These are phyloP conservation scores for Cynocephalus volans DNA, from an alignment of 2,113 vertebrate genomes.

Conservation along the genomic window DNA sequence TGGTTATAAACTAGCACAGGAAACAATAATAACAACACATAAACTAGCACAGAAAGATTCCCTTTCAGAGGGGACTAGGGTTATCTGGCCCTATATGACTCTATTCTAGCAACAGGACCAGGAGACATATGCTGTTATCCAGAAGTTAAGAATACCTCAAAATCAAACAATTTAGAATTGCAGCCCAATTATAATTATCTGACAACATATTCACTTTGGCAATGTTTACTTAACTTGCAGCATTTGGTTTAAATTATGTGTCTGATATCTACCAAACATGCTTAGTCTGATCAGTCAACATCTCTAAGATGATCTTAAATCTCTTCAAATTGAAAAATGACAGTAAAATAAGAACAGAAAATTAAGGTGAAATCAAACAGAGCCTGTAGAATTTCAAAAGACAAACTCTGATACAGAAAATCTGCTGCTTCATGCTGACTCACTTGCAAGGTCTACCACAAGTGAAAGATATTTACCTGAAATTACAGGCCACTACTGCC, in stretches of 20 bases:
- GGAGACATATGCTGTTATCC: neutral
- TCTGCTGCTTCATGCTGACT: slow-evolving; percentile 18
- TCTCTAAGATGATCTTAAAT: neutral
- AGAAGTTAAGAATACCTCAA: neutral
- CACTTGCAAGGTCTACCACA: neutral
- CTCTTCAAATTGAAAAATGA: slow-evolving; percentile 55
- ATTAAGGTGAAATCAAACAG: neutral
- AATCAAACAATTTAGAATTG: neutral
- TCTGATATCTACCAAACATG: neutral
- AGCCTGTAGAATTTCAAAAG: slow-evolving; percentile 4
- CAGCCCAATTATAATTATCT: neutral
- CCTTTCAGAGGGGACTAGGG: neutral
- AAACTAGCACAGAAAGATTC: neutral
- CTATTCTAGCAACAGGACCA: neutral
- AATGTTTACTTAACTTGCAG: neutral
- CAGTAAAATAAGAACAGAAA: slow-evolving; percentile 50
- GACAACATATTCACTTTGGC: neutral
- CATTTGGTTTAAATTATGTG: neutral
- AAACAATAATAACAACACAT: neutral
- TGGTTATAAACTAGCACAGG: neutral
- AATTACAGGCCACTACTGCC: neutral
- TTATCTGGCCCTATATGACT: neutral
- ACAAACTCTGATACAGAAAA: slow-evolving; percentile 32
- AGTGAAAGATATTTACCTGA: slow-evolving; percentile 10
- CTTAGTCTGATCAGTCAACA: neutral